Percentiles rank a stretch among this genome's conserved stretches.
Evolutionary conservation across 1,140 invertebrate species (phyloP).

Genomic region (Drosophila repletoides): DNA sequence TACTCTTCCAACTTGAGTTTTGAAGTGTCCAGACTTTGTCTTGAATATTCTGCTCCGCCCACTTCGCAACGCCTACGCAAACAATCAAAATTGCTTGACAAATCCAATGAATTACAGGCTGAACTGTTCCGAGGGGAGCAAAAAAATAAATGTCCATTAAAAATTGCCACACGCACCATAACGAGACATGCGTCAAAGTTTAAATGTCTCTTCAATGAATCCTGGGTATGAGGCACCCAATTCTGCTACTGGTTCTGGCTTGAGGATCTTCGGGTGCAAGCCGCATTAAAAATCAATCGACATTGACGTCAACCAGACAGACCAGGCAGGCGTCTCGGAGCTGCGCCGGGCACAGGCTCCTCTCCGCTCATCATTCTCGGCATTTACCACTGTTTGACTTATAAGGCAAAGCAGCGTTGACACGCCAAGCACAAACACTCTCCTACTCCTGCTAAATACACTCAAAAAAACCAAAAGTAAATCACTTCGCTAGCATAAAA

Average conservation of each 20-base stretch:
- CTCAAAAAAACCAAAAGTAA: too few species aligned
- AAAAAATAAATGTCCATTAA: conserved; percentile 33
- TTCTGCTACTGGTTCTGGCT: too few species aligned
- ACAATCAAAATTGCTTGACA: conserved; percentile 44
- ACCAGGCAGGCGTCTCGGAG: conserved; percentile 11
- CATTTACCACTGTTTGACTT: conserved; percentile 28
- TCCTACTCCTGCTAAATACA: too few species aligned
- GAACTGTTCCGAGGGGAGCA: neutral
- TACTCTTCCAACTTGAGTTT: neutral
- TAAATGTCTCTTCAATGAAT: conserved; percentile 1
- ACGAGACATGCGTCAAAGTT: conserved; percentile 32
- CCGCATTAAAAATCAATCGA: conserved; percentile 57
- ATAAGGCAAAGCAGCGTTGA: conserved; percentile 3
- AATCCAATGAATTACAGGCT: conserved; percentile 26
- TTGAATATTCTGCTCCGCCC: neutral
- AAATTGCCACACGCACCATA: conserved; percentile 38
- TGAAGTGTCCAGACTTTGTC: neutral
- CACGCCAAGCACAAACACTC: conserved; percentile 5
- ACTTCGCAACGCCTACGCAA: conserved; percentile 17
- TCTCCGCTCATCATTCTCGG: too few species aligned
- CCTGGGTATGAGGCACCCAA: neutral
- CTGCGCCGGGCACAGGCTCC: conserved; percentile 16
- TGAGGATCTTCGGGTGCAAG: neutral
- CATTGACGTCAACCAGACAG: conserved; percentile 49
- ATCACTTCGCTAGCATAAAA: too few species aligned